Evolutionary conservation across 2,888 invertebrate species (phyloP), one percentile per base, ranked within the genome.

Genomic region (Rhyacophila evoluta): DNA sequence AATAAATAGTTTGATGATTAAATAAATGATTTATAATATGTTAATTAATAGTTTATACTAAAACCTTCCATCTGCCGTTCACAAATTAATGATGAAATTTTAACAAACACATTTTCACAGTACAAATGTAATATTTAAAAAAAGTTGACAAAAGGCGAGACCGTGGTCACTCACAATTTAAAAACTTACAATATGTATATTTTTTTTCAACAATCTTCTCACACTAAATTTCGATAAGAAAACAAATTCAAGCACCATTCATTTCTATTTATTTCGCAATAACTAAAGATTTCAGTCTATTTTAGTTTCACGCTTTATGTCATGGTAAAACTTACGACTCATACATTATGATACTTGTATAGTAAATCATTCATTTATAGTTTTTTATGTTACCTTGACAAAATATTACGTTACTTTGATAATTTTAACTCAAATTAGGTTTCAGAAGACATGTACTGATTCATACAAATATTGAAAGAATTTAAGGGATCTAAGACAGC

Each of bases 231-330:
- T 55, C 55, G 55, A 55, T 55, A 55, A 55, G 55, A 19, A 55
- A 55, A 55, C 55, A 55, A 55, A 55, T 55, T 55, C 55, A 55
- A 55, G 55, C 55, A 55, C 55, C 55, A 55, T 55, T 55, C 55
- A 55, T 55, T 25, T 19, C 55, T 55, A 55, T 55, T 55, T 25
- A 55, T 19, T 55, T 25, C 10, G 55, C 55, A 55, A 55, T 55
- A 55, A 55, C 55, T 55, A 25, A 55, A 55, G 15, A 55, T 25
- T 55, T 55, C 55, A 55, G 55, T 55, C 55, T 55, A 55, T 55
- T 55, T 55, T 11, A 55, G 55, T 55, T 55, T 55, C 55, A 55
- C 19, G 55, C 55, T 55, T 55, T 8, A 55, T 55, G 55, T 55
- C 55, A 55, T 55, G 55, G 55, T 55, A 55, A 19, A 55, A 55